Evolutionary conservation across 2,797 vertebrate species (phyloP).

Genomic region (Helicolenus hilgendorfi): DNA sequence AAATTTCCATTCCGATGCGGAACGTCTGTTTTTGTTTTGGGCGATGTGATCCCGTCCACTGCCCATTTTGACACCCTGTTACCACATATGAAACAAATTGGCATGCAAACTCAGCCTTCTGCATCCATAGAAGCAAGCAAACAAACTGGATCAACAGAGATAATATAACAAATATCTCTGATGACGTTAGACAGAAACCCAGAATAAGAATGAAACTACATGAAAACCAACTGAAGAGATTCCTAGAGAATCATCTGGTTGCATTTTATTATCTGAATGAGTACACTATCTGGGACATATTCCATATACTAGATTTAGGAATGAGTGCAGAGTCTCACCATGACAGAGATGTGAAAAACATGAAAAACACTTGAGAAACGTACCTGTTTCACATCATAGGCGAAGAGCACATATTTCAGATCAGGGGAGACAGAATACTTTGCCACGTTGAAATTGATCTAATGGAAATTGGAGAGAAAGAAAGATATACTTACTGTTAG

Average conservation of each 20-base stretch:
- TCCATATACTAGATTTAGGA: background rate
- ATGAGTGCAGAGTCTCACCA: background rate
- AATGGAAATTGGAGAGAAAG: background rate
- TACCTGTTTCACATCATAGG: slow-evolving; percentile 97
- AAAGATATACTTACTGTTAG: background rate
- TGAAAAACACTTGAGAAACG: slow-evolving; percentile 16
- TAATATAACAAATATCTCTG: background rate
- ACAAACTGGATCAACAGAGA: background rate
- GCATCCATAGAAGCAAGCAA: background rate
- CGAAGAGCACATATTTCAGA: slow-evolving; percentile 96
- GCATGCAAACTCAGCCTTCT: background rate
- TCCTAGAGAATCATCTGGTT: background rate
- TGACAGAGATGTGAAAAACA: background rate
- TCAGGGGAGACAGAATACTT: slow-evolving; percentile 97
- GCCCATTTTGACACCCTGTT: background rate
- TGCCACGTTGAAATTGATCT: slow-evolving; percentile 97
- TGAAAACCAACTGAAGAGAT: background rate
- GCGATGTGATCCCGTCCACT: background rate
- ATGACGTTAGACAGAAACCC: background rate
- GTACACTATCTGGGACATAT: background rate
- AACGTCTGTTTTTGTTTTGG: background rate
- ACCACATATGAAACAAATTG: background rate
- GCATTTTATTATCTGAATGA: background rate
- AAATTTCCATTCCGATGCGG: background rate
- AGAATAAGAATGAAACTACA: background rate